These are phyloP conservation scores for Pipistrellus pipistrellus DNA, from an alignment of 2,797 vertebrate genomes.

Conservation along the genomic window DNA sequence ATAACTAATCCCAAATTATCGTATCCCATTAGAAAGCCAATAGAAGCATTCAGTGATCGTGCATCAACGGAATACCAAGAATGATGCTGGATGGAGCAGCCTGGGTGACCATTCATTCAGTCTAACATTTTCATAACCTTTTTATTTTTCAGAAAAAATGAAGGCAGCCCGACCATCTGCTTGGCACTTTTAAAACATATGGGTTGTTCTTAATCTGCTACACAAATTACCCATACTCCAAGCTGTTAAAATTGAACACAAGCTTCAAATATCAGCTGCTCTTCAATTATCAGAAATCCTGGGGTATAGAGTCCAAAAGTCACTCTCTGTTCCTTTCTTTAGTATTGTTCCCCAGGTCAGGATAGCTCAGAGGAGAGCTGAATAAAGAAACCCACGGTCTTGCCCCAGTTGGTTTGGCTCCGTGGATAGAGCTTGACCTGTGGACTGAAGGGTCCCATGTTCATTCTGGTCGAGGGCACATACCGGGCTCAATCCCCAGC, in stretches of 20 bases:
- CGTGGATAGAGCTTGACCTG: not conserved
- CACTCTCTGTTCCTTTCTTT: not conserved
- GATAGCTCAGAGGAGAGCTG: not conserved
- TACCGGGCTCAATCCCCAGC: not conserved
- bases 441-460: not conserved
- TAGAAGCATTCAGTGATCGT: not conserved
- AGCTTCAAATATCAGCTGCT: not conserved
- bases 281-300: not conserved
- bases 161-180: constrained; percentile 39
- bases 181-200: constrained; percentile 27
- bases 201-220: constrained; percentile 26
- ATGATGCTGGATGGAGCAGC: not conserved
- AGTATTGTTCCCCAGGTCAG: not conserved
- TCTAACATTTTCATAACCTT: not conserved
- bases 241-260: constrained; percentile 1
- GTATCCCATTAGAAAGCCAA: not conserved
- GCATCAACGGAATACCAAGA: not conserved
- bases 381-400: not conserved
- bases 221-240: not conserved
- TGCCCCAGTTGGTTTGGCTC: not conserved
- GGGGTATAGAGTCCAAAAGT: not conserved
- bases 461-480: not conserved
- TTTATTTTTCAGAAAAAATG: constrained; percentile 25
- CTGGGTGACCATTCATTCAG: not conserved
- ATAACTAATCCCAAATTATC: not conserved